Conservation (phyloP, 64 coral and sea anemone genomes). For the Montipora foliosa region DNA sequence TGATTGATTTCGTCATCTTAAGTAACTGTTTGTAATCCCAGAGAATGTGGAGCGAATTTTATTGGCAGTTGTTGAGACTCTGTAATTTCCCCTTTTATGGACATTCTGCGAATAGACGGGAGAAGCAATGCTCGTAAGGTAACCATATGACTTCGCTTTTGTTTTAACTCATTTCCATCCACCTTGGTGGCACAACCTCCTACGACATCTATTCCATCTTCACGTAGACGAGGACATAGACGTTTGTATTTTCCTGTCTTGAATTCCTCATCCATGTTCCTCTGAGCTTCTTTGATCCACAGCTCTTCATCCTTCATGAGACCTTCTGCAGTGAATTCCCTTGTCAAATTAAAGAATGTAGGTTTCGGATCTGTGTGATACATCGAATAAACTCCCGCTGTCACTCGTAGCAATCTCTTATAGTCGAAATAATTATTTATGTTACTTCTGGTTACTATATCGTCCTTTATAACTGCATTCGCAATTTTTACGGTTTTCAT, state of each 20-base stretch:
- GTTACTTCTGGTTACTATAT: not conserved
- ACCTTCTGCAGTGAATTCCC: not conserved
- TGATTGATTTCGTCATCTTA: no score
- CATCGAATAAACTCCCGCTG: constrained; percentile 27
- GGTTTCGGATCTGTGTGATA: constrained; percentile 17
- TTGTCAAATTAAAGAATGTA: not conserved
- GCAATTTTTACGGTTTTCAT: no score
- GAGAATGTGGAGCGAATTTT: no score
- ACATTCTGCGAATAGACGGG: constrained; percentile 2
- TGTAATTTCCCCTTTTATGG: not conserved
- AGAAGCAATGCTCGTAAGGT: constrained; percentile 9
- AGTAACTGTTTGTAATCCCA: no score
- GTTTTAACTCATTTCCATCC: constrained; percentile 31
- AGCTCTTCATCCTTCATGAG: no score
- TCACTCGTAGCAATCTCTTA: constrained; percentile 21
- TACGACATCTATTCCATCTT: constrained; percentile 23
- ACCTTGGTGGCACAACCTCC: not conserved
- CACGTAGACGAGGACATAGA: not conserved
- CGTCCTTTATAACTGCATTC: not conserved
- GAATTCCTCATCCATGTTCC: not conserved
- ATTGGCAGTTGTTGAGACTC: not conserved
- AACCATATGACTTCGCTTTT: constrained; percentile 9
- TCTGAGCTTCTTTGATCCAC: constrained; percentile 30
- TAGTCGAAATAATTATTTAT: constrained; percentile 47
- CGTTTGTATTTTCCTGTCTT: constrained; percentile 41